phyloP scores from a whole-genome alignment of 1,140 invertebrate genomes.

The Cepaea nemoralis region DNA sequence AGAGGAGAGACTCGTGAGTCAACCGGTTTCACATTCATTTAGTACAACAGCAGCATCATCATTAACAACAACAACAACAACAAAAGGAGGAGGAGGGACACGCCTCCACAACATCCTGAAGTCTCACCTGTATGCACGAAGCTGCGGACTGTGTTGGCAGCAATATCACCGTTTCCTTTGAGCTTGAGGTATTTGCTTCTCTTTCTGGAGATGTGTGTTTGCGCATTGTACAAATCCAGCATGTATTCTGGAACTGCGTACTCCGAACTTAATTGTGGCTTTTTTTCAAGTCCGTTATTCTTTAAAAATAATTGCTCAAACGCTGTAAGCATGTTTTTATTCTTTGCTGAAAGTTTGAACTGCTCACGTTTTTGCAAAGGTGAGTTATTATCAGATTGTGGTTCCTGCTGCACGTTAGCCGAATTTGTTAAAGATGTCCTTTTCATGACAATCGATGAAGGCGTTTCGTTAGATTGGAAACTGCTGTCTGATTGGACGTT shows the following conservation, averaged over 20 bases:
- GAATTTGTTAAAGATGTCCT: not conserved
- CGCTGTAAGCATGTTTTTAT: slow-evolving; percentile 63
- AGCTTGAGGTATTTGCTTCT: slow-evolving; percentile 42
- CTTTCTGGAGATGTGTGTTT: slow-evolving; percentile 27
- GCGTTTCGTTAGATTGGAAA: too few species aligned
- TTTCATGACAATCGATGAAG: not conserved
- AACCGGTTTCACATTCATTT: too few species aligned
- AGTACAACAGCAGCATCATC: slow-evolving; percentile 18
- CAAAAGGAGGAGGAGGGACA: too few species aligned
- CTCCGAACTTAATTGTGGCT: slow-evolving; percentile 75
- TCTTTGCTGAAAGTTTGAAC: not conserved
- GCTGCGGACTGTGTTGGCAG: slow-evolving; percentile 88
- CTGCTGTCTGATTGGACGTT: not conserved
- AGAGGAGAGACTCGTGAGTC: too few species aligned
- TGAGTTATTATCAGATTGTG: not conserved
- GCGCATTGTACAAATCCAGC: slow-evolving; percentile 79
- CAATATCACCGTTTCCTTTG: slow-evolving; percentile 65
- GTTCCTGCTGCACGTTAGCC: not conserved
- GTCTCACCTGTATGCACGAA: slow-evolving; percentile 84
- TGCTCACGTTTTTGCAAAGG: not conserved
- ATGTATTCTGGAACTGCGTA: slow-evolving; percentile 82
- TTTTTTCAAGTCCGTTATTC: slow-evolving; percentile 81
- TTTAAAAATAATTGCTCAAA: slow-evolving; percentile 81
- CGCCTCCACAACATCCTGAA: not conserved
- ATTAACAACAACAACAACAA: too few species aligned